Evolutionary conservation across 2,113 vertebrate species (phyloP), one percentile per base, ranked within the genome.

Genomic region (Silurus meridionalis): DNA sequence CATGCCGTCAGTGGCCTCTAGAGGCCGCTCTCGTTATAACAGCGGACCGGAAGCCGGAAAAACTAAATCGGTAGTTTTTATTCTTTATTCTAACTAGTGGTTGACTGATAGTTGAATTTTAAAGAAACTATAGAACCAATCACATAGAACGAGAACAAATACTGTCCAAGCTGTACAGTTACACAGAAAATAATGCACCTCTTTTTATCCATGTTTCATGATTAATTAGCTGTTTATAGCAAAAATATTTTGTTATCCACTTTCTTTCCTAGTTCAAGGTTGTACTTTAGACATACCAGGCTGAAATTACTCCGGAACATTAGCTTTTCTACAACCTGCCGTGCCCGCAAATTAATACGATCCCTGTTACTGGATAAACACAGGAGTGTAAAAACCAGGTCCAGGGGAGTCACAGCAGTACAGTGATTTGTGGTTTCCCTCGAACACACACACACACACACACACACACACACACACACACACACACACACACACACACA

Each of bases 281-380:
- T 52, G 23, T 17, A 9, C 21, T 0, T 23, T 58, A 7, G 15
- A 57, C 15, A 8, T 10, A 58, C 55, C 25, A 10, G 9, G 55
- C 37, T 50, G 79, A 84, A 93, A 92, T 87, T 87, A 88, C 91
- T 89, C 87, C 90, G 79, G 90, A 91, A 7, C 17, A 61, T 80
- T 46, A 48, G 5, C 21, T 48, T 8, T 46, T 80, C 8, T 37
- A 15, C 6, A 58, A 37, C 15, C 55, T 91, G 90, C 90, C 90
- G 81, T 82, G 15, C 84, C 86, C 81, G 83, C 89, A 85, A 80
- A 86, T 86, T 89, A 90, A 90, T 92, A 92, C 92, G 87, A 82
- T 89, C 87, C 90, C 85, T 74, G 87, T 90, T 89, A 92, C 90
- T 92, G 89, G 89, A 92, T 89, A 81, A 90, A 84, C 85, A 23